Base-by-base conservation (phyloP, 1,140 invertebrate genomes). In the Leptopilina boulardi region DNA sequence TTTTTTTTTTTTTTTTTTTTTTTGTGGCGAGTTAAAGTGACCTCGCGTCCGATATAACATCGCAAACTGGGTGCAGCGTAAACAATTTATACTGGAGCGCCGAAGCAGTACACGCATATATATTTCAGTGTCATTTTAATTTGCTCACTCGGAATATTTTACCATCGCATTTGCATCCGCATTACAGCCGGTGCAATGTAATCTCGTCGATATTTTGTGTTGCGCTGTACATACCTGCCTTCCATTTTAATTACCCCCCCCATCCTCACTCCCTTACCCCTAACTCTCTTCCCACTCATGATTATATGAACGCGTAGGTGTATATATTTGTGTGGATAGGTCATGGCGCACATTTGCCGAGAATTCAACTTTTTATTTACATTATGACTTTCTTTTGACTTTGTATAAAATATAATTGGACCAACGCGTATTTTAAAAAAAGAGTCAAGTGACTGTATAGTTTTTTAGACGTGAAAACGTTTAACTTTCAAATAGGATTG, bases 71-170 rank as follows among this genome's bases (percentile, higher is more conserved):
- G 66, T 77, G 81, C 84, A 82, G 84, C 81, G 84, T 87, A 87
- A 89, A 89, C 88, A 90, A 89, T 90, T 89, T 88, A 84, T 86
- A 87, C 84, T 71, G 77, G 44, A 59, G 73, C 71, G 76, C 80
- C 80, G 75, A 77, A 79, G 70, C 73, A n/a, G 74, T 78, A 70
- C 70, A 71, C 80, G 75, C 83, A 80, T 88, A 89, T 89, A 88
- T 88, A 88, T 89, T 88, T 89, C 84, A 87, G 86, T 87, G 87
- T 90, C 87, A 90, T 90, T 90, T 88, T 89, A 89, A 90, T 90
- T 90, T 87, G 84, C 88, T 84, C 82, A 88, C 86, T 86, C 82
- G 83, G 89, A 89, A 90, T 90, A 89, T 89, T 90, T 89, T 88
- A 90, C 87, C 86, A 87, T 89, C 83, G 82, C 83, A 90, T 90